phyloP scores from a whole-genome alignment of 2,113 vertebrate genomes.

The Pelodiscus sinensis region DNA sequence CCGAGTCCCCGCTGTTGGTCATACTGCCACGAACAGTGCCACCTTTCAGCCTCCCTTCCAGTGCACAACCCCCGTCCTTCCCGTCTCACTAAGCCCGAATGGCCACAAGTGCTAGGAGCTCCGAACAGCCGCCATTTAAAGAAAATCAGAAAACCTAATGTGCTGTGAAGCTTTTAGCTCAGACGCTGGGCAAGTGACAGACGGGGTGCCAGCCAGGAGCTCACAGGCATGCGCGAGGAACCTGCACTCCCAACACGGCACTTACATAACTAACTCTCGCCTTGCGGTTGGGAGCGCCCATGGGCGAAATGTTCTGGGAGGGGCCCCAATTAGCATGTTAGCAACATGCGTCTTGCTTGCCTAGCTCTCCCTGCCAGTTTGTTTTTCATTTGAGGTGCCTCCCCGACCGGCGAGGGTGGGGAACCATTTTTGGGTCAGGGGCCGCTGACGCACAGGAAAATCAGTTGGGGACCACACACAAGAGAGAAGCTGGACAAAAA shows the following conservation, averaged over 20 bases:
- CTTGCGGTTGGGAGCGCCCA: not conserved
- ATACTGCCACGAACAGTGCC: not conserved
- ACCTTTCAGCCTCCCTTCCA: not conserved
- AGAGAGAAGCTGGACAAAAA: too few relatives aligned
- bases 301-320: not conserved
- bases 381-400: not conserved
- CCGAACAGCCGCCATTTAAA: not conserved
- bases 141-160: not conserved
- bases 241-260: not conserved
- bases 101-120: not conserved
- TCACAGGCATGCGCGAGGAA: fast-evolving
- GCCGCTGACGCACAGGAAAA: too few relatives aligned
- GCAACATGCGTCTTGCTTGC: not conserved
- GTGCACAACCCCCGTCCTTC: not conserved
- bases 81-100: fast-evolving
- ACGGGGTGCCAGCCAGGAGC: not conserved
- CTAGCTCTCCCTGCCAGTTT: constrained; percentile 18
- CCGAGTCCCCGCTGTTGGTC: not conserved
- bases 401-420: not conserved
- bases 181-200: not conserved
- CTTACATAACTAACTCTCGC: fast-evolving
- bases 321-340: not conserved
- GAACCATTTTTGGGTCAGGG: too few relatives aligned
- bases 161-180: not conserved
- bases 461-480: too few relatives aligned